phyloP scores from a whole-genome alignment of 2,113 vertebrate genomes.

The Seriola rivoliana region DNA sequence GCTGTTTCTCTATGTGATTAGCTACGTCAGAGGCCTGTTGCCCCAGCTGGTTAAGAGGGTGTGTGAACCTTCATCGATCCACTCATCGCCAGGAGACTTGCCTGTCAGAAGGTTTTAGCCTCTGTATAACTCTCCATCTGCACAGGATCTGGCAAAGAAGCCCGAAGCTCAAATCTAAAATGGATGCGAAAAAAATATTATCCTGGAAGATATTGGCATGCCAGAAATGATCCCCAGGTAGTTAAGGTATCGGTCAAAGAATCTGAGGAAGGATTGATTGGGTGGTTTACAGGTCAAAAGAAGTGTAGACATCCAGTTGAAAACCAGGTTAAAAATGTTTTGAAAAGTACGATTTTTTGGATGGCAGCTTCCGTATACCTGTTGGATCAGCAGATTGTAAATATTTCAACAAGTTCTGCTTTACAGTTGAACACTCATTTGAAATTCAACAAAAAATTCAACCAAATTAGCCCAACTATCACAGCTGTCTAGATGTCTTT shows the following conservation, averaged over 20 bases:
- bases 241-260: background rate
- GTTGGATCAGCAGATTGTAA: too few relatives aligned
- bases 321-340: background rate
- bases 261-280: background rate
- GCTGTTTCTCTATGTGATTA: conserved; percentile 57
- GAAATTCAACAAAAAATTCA: background rate
- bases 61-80: conserved; percentile 74
- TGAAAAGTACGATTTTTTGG: too few relatives aligned
- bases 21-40: conserved; percentile 46
- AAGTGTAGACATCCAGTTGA: background rate
- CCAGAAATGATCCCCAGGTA: background rate
- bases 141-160: conserved; percentile 11
- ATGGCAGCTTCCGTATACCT: background rate
- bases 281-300: background rate
- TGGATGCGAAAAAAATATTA: background rate
- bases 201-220: background rate
- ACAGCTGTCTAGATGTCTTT: background rate
- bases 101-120: conserved; percentile 77
- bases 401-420: background rate
- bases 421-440: background rate
- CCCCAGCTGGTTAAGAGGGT: conserved; percentile 57
- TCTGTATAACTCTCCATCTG: conserved; percentile 55
- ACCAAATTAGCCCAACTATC: background rate
- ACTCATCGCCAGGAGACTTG: conserved; percentile 63
- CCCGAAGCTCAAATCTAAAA: conserved; percentile 39